These are phyloP conservation scores for Acronicta psi DNA, from an alignment of 2,888 invertebrate species.

Conservation along the genomic window DNA sequence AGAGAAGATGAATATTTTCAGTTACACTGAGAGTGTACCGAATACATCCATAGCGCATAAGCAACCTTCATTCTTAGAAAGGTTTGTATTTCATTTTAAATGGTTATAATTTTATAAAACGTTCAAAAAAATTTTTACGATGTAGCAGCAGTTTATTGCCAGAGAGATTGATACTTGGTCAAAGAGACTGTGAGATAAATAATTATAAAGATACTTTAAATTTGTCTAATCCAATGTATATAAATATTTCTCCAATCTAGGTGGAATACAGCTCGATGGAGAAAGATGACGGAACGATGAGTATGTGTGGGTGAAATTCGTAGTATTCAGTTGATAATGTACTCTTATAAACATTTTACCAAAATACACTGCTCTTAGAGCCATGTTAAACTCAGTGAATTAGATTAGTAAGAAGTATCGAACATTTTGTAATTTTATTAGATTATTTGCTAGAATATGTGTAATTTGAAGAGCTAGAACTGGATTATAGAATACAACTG, in stretches of 20 bases:
- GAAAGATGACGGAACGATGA: slow-evolving; percentile 66
- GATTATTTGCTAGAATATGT: slow-evolving; percentile 24
- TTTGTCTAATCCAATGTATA: slow-evolving; percentile 23
- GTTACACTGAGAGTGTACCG: slow-evolving; percentile 84
- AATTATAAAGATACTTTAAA: not conserved
- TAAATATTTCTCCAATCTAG: slow-evolving; percentile 67
- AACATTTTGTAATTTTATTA: slow-evolving; percentile 3
- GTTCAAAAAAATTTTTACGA: too few relatives aligned
- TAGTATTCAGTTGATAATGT: slow-evolving; percentile 17
- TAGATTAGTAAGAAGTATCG: slow-evolving; percentile 18
- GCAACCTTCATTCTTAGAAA: slow-evolving; percentile 86
- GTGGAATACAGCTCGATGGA: slow-evolving; percentile 65
- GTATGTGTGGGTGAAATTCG: slow-evolving; percentile 64
- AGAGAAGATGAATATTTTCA: slow-evolving; percentile 92
- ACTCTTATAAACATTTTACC: slow-evolving; percentile 6
- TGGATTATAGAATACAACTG: not conserved
- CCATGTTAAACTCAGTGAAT: not conserved
- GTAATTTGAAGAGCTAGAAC: slow-evolving; percentile 10
- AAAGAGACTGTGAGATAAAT: not conserved
- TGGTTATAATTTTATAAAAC: too few relatives aligned
- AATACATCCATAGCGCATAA: slow-evolving; percentile 82
- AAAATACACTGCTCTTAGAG: slow-evolving; percentile 25
- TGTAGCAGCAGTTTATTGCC: too few relatives aligned
- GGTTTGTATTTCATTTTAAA: slow-evolving; percentile 63
- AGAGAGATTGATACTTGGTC: too few relatives aligned